Percentiles rank a stretch among this genome's conserved stretches.
Conservation (phyloP, 1,140 invertebrate genomes). For the Andrena cerasifolii region DNA sequence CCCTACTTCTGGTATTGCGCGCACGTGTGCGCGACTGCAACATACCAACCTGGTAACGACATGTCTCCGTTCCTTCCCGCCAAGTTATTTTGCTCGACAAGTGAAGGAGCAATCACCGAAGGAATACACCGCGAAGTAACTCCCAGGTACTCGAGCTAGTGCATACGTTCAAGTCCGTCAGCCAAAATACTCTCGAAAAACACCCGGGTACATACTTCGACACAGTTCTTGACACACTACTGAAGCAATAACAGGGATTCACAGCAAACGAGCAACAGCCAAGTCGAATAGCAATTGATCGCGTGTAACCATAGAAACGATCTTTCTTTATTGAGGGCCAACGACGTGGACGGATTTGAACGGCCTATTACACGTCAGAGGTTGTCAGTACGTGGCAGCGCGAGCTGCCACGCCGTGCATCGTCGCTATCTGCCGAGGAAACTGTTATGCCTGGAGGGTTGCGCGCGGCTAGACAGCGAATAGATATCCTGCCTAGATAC, state of each 20-base stretch:
- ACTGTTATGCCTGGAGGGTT: constrained; percentile 63
- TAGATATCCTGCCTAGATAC: constrained; percentile 48
- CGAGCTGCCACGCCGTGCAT: constrained; percentile 27
- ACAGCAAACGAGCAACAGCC: constrained; percentile 43
- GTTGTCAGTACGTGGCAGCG: constrained; percentile 54
- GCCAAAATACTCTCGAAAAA: no score
- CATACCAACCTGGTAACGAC: constrained; percentile 3
- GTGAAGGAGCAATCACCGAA: constrained; percentile 19
- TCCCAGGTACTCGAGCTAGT: neutral
- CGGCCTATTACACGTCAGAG: constrained; percentile 57
- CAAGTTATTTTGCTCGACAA: constrained; percentile 9
- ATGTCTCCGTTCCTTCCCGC: constrained; percentile 2
- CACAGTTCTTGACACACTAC: constrained; percentile 4
- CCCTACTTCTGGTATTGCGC: neutral
- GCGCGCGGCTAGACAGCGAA: constrained; percentile 37
- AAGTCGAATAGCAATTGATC: constrained; percentile 57
- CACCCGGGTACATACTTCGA: no score
- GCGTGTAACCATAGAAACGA: constrained; percentile 65
- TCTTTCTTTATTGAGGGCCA: constrained; percentile 61
- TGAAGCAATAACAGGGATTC: constrained; percentile 28
- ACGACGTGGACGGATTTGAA: constrained; percentile 64
- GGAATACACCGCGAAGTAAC: constrained; percentile 11
- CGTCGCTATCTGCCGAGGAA: constrained; percentile 56
- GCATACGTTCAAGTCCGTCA: no score
- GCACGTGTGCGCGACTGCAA: neutral